Conservation (phyloP, 2,888 invertebrate genomes). For the Tanaodytes sp. region DNA sequence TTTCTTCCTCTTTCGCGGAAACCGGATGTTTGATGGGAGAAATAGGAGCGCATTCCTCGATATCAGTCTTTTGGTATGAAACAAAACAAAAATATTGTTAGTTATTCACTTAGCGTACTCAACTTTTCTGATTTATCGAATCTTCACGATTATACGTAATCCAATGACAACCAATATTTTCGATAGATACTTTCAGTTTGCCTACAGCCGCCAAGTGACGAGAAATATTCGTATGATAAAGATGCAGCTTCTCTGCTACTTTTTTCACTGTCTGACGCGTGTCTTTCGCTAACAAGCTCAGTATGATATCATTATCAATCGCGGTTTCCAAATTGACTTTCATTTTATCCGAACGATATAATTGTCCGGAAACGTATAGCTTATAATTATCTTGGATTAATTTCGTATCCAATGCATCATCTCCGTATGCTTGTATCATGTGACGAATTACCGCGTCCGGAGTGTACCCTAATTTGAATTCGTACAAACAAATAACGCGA, state of each 20-base stretch:
- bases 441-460: conserved; percentile 41
- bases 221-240: conserved; percentile 40
- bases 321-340: background rate
- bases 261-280: conserved; percentile 14
- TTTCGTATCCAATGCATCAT: conserved; percentile 14
- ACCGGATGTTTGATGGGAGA: conserved; percentile 54
- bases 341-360: background rate
- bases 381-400: conserved; percentile 23
- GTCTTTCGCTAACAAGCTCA: conserved; percentile 27
- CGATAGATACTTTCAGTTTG: conserved; percentile 29
- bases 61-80: conserved; percentile 60
- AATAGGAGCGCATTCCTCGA: conserved; percentile 63
- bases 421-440: conserved; percentile 31
- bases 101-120: no score
- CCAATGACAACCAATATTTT: no score
- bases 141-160: no score
- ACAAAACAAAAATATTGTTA: background rate
- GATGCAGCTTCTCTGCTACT: conserved; percentile 27
- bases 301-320: conserved; percentile 18
- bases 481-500: conserved; percentile 40
- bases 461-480: conserved; percentile 44
- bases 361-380: conserved; percentile 21
- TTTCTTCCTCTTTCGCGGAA: conserved; percentile 25
- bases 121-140: no score
- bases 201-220: conserved; percentile 36